These are phyloP conservation scores for Amphipyra berbera DNA, from an alignment of 2,888 invertebrate species.

Conservation along the genomic window DNA sequence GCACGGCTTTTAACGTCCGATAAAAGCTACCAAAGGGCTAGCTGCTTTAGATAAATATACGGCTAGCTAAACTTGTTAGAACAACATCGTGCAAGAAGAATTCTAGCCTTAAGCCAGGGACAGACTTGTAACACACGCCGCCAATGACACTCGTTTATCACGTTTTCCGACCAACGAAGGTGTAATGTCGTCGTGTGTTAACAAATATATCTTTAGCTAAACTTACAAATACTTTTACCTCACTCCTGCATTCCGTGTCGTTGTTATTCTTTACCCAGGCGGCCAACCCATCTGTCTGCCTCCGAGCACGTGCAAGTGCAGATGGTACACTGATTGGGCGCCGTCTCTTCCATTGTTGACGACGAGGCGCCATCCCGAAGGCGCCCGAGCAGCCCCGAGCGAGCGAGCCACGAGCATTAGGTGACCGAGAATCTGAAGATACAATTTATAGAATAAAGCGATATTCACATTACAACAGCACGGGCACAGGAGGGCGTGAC, in stretches of 20 bases:
- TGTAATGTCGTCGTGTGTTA: constrained; percentile 1
- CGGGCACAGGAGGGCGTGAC: too few relatives aligned
- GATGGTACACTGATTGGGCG: constrained; percentile 95
- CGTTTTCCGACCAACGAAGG: not conserved
- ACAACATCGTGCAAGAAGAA: constrained; percentile 18
- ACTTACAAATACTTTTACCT: not conserved
- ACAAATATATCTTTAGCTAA: not conserved
- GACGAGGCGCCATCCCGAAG: constrained; percentile 93
- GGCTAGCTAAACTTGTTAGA: too few relatives aligned
- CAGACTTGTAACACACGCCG: constrained; percentile 16
- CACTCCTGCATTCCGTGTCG: not conserved
- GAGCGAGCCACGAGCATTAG: constrained; percentile 92
- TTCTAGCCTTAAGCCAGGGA: not conserved
- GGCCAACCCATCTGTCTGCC: constrained; percentile 94
- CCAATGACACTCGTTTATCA: not conserved
- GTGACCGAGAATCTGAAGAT: constrained; percentile 92
- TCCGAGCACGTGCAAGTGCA: constrained; percentile 95
- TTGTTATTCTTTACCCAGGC: constrained; percentile 86
- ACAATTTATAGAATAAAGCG: not conserved
- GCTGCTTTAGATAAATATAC: too few relatives aligned
- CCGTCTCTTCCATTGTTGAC: constrained; percentile 95
- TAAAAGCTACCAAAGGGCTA: too few relatives aligned
- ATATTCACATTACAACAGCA: too few relatives aligned
- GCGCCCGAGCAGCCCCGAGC: constrained; percentile 91
- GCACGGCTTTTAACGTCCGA: too few relatives aligned